Base-by-base conservation (phyloP, 2,113 vertebrate species). In the Thamnophis sirtalis region DNA sequence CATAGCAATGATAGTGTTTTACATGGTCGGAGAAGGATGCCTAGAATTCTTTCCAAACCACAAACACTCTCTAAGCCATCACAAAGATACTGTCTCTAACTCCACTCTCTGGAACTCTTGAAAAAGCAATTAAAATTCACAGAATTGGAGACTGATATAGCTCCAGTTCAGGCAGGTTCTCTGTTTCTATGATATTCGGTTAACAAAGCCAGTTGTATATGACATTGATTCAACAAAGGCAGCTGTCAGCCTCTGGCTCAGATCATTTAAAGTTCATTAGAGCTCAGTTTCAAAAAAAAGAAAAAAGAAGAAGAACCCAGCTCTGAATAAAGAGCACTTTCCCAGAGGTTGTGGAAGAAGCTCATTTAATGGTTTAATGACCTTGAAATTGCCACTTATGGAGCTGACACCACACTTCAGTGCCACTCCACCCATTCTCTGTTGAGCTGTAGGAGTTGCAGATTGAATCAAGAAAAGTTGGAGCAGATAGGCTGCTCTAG, bases 11-110 rank as follows among this genome's bases (percentile, higher is more conserved):
- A 93, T 96, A 94, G 94, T 95, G 94, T n/a, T n/a, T 48, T 49
- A 96, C 93, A 92, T 95, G 94, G 95, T 95, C 93, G 93, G 95
- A 96, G 95, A 92, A 95, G 95, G 94, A 96, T 97, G 96, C 97
- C 96, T 95, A 94, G 95, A 95, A 98, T 97, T 97, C 97, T 97
- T 97, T 97, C 97, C 96, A 97, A 97, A 96, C 96, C 96, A 93
- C 96, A 97, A 89, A 89, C 86, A 94, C 86, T 95, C 96, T 95
- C 94, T 95, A 95, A 96, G 92, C 91, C 95, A 94, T 93, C 92
- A 84, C 91, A 95, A 92, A 89, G 96, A 95, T 96, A 95, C 94
- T 94, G 93, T 91, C 5, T 63, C 93, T 96, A 95, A 92, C 92
- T 91, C 93, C 91, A 84, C 93, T 95, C 94, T 96, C 95, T 87